phyloP scores from a whole-genome alignment of 2,888 invertebrate genomes.

The Chrysolina haemoptera region DNA sequence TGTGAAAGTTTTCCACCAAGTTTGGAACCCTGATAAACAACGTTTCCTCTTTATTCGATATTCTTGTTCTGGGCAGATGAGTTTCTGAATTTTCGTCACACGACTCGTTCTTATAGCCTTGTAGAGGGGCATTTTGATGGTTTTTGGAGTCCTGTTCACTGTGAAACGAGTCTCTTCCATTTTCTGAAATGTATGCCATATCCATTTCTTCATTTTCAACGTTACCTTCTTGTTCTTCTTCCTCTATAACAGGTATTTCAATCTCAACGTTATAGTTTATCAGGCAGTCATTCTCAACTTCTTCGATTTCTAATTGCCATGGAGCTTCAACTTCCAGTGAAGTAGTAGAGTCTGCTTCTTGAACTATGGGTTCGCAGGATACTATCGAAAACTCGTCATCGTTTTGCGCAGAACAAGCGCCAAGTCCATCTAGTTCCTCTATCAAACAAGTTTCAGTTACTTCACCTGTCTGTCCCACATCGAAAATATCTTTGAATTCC shows the following conservation, averaged over 20 bases:
- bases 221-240: background rate
- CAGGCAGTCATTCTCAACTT: background rate
- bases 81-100: background rate
- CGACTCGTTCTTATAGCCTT: background rate
- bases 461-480: background rate
- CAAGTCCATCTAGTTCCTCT: background rate
- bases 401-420: background rate
- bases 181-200: background rate
- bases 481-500: constrained; percentile 20
- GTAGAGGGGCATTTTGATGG: background rate
- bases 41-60: too few species aligned
- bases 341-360: background rate
- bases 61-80: background rate
- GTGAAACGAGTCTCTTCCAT: background rate
- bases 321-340: background rate
- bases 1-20: too few species aligned
- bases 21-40: too few species aligned
- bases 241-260: constrained; percentile 24
- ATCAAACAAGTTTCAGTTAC: background rate
- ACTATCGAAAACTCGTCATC: too few species aligned
- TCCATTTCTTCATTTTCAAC: background rate
- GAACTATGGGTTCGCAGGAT: background rate
- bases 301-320: background rate
- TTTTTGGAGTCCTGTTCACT: background rate
- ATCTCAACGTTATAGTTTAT: constrained; percentile 25